Base-by-base conservation (phyloP, 2,113 vertebrate genomes). In the Clarias magur region DNA sequence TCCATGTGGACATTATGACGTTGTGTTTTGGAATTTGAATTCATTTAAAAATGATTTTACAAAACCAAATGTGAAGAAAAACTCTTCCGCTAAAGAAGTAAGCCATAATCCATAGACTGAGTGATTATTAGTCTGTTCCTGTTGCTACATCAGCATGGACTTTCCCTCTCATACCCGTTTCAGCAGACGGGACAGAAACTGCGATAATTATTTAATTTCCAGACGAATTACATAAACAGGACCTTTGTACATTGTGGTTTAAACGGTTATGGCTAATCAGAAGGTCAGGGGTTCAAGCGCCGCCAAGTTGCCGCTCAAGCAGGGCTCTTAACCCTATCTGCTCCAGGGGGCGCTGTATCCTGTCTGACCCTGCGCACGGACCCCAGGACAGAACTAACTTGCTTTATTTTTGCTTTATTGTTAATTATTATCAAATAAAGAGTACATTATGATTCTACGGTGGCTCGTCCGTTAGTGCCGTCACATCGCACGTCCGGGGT, bases 1-100 rank as follows among this genome's bases (percentile, higher is more conserved):
- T 54, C 72, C 48, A 27, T 38, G 57, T n/a, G 62, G 85, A 88
- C 88, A 87, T 88, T 86, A 90, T 67, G 34, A 80, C 88, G 2
- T 38, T 3, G 2, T 68, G 88, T 56, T 83, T 59, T 84, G 83
- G 82, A 27, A 70, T 23, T n/a, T 1, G 4, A 15, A 48, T 62
- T 56, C 48, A 48, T 48, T 48, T 48, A 1, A 48, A 48, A 48
- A 48, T 48, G 0, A 48, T 48, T 48, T 67, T 1, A 48, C 42
- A 13, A 82, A 25, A n/a, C 34, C 38, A 48, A 82, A 42, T n/a
- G n/a, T 34, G 1, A 38, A 38, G 53, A 34, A 70, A 83, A 70
- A 53, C 63, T 34, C 63, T n/a, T n/a, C n/a, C 2, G 16, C 2
- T 54, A 17, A 38, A n/a, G 10, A 34, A 34, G 63, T 75, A 75